Evolutionary conservation across 2,797 vertebrate species (phyloP), one percentile per base, ranked within the genome.

Genomic region (Sandelia bainsii): DNA sequence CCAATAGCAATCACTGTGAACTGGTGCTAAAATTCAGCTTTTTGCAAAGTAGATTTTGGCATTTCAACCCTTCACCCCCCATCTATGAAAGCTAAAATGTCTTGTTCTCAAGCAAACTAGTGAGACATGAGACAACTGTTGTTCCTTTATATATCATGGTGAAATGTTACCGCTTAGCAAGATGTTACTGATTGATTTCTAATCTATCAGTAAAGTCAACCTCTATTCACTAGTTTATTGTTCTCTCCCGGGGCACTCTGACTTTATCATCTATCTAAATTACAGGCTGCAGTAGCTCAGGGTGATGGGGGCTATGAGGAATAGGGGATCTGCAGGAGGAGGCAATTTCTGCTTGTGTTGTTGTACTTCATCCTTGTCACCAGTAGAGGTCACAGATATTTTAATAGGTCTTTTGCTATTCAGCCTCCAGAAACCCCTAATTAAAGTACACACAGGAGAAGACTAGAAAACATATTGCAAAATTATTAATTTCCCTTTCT

Each of bases 361-460:
- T 45, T 75, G 69, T 51, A 69, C 71, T 81, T 70, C 29, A 71
- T 37, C 14, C 20, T 51, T 54, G 22, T 63, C 45, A 48, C 68
- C 77, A 75, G 63, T 53, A 81, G 75, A 77, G 61, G 76, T 67
- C 67, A 67, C 50, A 83, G 9, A 77, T 22, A 39, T 32, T 19
- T 57, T 44, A 66, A 74, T 34, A 48, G 34, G 25, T 8, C 9
- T 58, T 66, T 63, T 42, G 58, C 45, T 23, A 8, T 57, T 49
- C 37, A 32, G 8, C 8, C 42, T 27, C 10, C 1, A 25, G 20
- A 40, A 59, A 45, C 17, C 12, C 49, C 27, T 6, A 49, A 66
- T 49, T 48, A 5, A 62, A 49, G 5, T 59, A 39, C 1, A 11
- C 20, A 22, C 2, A 17, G 52, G 29, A 16, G 10, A 62, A 8